A percentile compares a stretch with the other conserved stretches of the same genome.
Evolutionary conservation across 2,888 invertebrate genomes (phyloP).

Genomic region (Sturmia bella): DNA sequence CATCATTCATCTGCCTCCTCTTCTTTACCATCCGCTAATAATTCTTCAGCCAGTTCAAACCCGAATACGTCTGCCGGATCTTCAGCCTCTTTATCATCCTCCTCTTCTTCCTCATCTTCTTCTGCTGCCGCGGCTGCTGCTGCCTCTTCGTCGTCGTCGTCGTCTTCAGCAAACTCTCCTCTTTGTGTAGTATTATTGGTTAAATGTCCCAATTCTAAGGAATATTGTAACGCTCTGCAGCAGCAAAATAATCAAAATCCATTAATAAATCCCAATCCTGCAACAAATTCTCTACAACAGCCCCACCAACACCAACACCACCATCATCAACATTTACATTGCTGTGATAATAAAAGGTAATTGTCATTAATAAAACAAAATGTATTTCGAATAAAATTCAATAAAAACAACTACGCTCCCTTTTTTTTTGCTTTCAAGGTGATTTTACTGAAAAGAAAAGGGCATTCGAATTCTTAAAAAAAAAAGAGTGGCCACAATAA

Average conservation of each 20-base stretch:
- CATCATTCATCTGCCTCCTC: conserved; percentile 71
- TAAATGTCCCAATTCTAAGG: conserved; percentile 82
- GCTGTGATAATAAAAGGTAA: conserved; percentile 71
- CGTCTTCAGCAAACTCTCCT: conserved; percentile 79
- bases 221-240: conserved; percentile 79
- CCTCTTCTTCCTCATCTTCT: conserved; percentile 16
- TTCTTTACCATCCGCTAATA: conserved; percentile 12
- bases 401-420: no score
- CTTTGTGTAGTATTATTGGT: conserved; percentile 82
- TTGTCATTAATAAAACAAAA: neutral
- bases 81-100: conserved; percentile 3
- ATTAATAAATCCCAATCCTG: conserved; percentile 61
- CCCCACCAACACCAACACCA: conserved; percentile 59
- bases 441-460: no score
- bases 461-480: no score
- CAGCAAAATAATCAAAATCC: conserved; percentile 62
- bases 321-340: conserved; percentile 69
- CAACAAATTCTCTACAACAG: conserved; percentile 50
- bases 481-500: no score
- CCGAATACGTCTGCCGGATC: conserved; percentile 26
- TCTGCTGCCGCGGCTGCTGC: conserved; percentile 29
- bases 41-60: conserved; percentile 21
- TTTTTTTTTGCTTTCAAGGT: no score
- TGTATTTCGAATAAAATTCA: neutral
- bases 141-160: conserved; percentile 35